These are phyloP conservation scores for Phyllotreta cruciferae DNA, from an alignment of 2,888 invertebrate species.

Conservation along the genomic window DNA sequence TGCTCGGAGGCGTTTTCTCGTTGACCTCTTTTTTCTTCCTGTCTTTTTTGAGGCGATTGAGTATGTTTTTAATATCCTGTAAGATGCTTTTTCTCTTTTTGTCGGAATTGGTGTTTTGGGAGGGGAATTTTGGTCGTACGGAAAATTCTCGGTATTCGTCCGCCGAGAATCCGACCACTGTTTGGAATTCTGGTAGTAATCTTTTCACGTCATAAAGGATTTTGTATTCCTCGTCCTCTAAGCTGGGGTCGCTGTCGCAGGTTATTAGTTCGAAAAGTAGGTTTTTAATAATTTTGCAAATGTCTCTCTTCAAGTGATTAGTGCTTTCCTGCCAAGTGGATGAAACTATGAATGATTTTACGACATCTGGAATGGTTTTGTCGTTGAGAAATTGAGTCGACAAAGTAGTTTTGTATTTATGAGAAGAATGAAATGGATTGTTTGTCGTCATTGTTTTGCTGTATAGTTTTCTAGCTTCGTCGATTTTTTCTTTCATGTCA, in stretches of 20 bases:
- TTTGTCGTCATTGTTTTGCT: no score
- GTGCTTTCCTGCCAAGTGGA: no score
- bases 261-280: slow-evolving; percentile 2
- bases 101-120: not conserved
- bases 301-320: no score
- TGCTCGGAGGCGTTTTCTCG: no score
- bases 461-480: no score
- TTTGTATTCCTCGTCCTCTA: not conserved
- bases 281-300: not conserved
- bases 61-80: not conserved
- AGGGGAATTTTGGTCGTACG: not conserved
- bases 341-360: no score
- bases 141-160: slow-evolving; percentile 5
- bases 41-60: not conserved
- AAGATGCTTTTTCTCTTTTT: not conserved
- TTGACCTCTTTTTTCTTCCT: no score
- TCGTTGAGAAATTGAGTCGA: no score
- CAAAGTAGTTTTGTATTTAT: no score
- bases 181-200: not conserved
- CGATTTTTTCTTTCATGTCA: no score
- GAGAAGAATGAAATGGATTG: no score
- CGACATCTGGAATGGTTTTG: no score
- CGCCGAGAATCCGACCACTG: not conserved
- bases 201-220: not conserved
- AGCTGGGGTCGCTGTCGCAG: not conserved